These are phyloP conservation scores for Pocota personata DNA, from an alignment of 2,888 invertebrate genomes.

Conservation along the genomic window DNA sequence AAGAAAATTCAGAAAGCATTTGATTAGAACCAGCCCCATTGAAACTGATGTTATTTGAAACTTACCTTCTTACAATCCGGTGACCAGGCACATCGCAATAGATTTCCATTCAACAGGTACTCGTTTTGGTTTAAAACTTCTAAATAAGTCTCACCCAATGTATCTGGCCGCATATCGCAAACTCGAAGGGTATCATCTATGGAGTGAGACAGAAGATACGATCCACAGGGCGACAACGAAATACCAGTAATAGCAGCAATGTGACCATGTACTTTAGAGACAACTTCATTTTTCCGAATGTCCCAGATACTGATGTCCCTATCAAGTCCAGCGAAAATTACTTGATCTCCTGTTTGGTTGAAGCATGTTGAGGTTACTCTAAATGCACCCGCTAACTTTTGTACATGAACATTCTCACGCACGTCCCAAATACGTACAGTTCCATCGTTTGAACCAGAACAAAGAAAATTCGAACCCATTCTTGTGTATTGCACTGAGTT, in stretches of 20 bases:
- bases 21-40: too few relatives aligned
- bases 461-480: conserved; percentile 94
- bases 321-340: conserved; percentile 97
- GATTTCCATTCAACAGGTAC: conserved; percentile 89
- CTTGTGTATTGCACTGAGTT: conserved; percentile 86
- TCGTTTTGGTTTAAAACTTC: conserved; percentile 89
- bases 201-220: conserved; percentile 95
- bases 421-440: conserved; percentile 97
- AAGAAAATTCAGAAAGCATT: background rate
- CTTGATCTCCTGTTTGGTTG: conserved; percentile 96
- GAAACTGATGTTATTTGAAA: background rate
- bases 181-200: conserved; percentile 98
- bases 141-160: conserved; percentile 95
- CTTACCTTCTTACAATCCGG: conserved; percentile 87
- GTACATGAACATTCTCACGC: conserved; percentile 85
- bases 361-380: conserved; percentile 88
- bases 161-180: conserved; percentile 98
- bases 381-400: background rate
- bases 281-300: conserved; percentile 92
- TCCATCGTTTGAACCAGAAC: conserved; percentile 96
- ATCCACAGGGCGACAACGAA: conserved; percentile 85
- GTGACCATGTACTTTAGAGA: conserved; percentile 95
- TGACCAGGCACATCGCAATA: conserved; percentile 96
- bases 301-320: conserved; percentile 99
- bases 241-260: conserved; percentile 97